Percentiles rank a stretch among this genome's conserved stretches.
These are phyloP conservation scores for Spodoptera frugiperda DNA, from an alignment of 1,140 invertebrate genomes.

Conservation along the genomic window DNA sequence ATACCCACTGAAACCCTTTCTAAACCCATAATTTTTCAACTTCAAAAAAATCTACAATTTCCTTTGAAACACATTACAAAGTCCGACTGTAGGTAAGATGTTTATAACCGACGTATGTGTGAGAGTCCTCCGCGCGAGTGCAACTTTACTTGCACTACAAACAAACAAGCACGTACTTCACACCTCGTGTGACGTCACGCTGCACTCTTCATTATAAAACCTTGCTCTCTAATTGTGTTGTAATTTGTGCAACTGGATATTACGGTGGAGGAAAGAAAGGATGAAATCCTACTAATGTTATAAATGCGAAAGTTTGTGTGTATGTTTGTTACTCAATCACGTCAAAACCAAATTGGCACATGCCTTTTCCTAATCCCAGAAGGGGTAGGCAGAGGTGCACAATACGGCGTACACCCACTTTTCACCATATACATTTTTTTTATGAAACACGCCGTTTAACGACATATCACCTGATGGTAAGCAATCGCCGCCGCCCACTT, in stretches of 20 bases:
- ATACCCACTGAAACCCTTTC: too few relatives aligned
- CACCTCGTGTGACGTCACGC: constrained; percentile 16
- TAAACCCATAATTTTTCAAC: too few relatives aligned
- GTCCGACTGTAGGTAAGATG: neutral
- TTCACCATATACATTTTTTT: neutral
- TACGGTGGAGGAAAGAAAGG: neutral
- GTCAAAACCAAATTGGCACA: too few relatives aligned
- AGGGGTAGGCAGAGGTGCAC: too few relatives aligned
- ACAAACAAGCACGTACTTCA: constrained; percentile 8
- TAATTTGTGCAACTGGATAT: neutral
- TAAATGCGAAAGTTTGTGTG: too few relatives aligned
- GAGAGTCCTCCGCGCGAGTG: constrained; percentile 3
- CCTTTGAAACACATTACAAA: neutral
- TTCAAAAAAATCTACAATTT: neutral
- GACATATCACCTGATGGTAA: too few relatives aligned
- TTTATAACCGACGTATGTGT: neutral
- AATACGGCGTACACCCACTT: too few relatives aligned
- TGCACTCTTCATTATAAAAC: constrained; percentile 23
- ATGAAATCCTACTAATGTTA: too few relatives aligned
- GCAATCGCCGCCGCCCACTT: too few relatives aligned
- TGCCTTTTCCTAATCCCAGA: too few relatives aligned
- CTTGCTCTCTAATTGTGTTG: constrained; percentile 24
- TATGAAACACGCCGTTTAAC: too few relatives aligned
- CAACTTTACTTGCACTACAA: constrained; percentile 8
- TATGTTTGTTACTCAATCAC: too few relatives aligned